Conservation (phyloP, 1,140 invertebrate genomes). For the Fopius arisanus region DNA sequence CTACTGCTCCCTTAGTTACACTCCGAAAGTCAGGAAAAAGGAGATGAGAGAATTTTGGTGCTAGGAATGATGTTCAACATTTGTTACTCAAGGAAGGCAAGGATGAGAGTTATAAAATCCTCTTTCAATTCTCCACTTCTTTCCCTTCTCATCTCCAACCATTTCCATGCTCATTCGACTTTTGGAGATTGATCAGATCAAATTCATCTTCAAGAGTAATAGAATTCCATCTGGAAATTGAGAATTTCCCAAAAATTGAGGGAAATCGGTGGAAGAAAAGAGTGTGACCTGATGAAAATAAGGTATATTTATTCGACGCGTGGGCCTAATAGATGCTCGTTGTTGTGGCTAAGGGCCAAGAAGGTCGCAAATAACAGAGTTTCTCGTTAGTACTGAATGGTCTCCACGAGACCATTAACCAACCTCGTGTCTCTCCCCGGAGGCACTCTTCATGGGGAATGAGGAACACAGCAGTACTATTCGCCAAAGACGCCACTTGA, state of each 20-base stretch:
- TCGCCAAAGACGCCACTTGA: slow-evolving; percentile 21
- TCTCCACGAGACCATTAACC: slow-evolving; percentile 35
- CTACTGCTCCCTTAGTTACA: not conserved
- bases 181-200: too few species aligned
- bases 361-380: slow-evolving; percentile 34
- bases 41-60: slow-evolving; percentile 10
- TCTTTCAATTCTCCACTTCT: slow-evolving; percentile 25
- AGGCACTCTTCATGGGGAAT: slow-evolving; percentile 23
- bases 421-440: slow-evolving; percentile 25
- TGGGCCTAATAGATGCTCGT: slow-evolving; percentile 32
- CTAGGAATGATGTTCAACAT: slow-evolving; percentile 56
- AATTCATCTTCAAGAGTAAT: too few species aligned
- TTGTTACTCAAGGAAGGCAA: slow-evolving; percentile 58
- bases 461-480: slow-evolving; percentile 10
- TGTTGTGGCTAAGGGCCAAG: slow-evolving; percentile 5
- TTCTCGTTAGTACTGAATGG: slow-evolving; percentile 28
- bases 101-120: slow-evolving; percentile 49
- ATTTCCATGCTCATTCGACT: too few species aligned
- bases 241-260: not conserved
- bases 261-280: not conserved
- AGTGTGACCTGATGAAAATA: slow-evolving; percentile 7
- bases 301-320: slow-evolving; percentile 35
- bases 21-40: not conserved
- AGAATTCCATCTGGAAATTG: too few species aligned
- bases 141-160: not conserved